These are phyloP conservation scores for Disparrhopalites patrizii DNA, from an alignment of 2,888 invertebrate genomes.

Conservation along the genomic window DNA sequence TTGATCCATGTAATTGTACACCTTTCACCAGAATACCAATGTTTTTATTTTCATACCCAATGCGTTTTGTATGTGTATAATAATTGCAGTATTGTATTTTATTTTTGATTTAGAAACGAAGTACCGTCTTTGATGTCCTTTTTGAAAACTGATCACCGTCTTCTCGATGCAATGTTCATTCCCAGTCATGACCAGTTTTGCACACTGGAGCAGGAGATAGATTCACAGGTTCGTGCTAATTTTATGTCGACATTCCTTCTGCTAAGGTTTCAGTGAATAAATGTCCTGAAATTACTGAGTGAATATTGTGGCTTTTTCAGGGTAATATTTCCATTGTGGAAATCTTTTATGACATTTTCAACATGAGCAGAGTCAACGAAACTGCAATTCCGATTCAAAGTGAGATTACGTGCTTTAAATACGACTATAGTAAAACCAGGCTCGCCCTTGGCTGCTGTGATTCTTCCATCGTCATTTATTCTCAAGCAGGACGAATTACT, in stretches of 20 bases:
- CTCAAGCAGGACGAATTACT: conserved; percentile 42
- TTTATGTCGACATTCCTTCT: no score
- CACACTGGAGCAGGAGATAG: conserved; percentile 40
- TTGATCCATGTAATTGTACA: not conserved
- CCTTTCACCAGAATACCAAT: not conserved
- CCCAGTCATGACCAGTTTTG: conserved; percentile 38
- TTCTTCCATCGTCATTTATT: conserved; percentile 41
- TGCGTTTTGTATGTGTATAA: no score
- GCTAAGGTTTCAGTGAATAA: no score
- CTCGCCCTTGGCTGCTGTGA: conserved; percentile 44
- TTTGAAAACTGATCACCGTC: conserved; percentile 41
- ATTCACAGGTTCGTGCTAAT: conserved; percentile 39
- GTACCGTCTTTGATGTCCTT: conserved; percentile 38
- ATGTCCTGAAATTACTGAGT: no score
- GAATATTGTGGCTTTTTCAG: conserved; percentile 29
- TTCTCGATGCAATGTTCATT: conserved; percentile 40
- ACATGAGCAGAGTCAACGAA: conserved; percentile 36
- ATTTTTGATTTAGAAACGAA: not conserved
- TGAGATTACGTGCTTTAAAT: conserved; percentile 40
- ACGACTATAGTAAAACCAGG: conserved; percentile 34
- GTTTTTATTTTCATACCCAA: not conserved
- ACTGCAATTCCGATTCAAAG: conserved; percentile 44
- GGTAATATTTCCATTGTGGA: conserved; percentile 42
- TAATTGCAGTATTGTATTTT: not conserved
- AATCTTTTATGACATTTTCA: conserved; percentile 37